These are phyloP conservation scores for Volucella zonaria DNA, from an alignment of 2,888 invertebrate genomes.

Conservation along the genomic window DNA sequence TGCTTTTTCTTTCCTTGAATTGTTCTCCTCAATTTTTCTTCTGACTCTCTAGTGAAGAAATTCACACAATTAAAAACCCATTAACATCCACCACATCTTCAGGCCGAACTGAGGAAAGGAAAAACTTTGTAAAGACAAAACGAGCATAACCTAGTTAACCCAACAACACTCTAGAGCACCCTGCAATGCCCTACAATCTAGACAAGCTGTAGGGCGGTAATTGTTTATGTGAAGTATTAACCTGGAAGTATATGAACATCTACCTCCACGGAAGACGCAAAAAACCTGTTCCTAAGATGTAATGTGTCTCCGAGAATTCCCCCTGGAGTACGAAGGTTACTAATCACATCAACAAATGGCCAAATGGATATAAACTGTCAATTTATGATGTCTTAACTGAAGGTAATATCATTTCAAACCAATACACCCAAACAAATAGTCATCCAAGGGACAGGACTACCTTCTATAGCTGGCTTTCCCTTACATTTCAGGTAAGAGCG, in stretches of 20 bases:
- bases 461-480: not conserved
- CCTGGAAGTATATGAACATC: slow-evolving; percentile 4
- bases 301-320: slow-evolving; percentile 28
- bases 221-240: slow-evolving; percentile 52
- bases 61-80: slow-evolving; percentile 16
- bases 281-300: slow-evolving; percentile 41
- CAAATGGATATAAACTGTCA: slow-evolving; percentile 67
- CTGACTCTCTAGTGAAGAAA: not conserved
- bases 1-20: not conserved
- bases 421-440: not conserved
- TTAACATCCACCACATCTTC: slow-evolving; percentile 3
- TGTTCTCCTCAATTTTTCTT: not conserved
- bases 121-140: slow-evolving; percentile 25
- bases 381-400: slow-evolving; percentile 71
- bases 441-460: not conserved
- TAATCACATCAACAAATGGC: slow-evolving; percentile 50
- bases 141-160: slow-evolving; percentile 45
- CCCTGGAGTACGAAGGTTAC: slow-evolving; percentile 34
- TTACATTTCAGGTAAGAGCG: not conserved
- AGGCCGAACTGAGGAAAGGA: not conserved
- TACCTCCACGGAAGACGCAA: slow-evolving; percentile 32
- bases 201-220: slow-evolving; percentile 18
- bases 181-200: not conserved
- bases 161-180: slow-evolving; percentile 10
- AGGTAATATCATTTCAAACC: slow-evolving; percentile 47